Evolutionary conservation across 2,888 invertebrate genomes (phyloP), one percentile per base, ranked within the genome.

Genomic region (Neoscelio sp.): DNA sequence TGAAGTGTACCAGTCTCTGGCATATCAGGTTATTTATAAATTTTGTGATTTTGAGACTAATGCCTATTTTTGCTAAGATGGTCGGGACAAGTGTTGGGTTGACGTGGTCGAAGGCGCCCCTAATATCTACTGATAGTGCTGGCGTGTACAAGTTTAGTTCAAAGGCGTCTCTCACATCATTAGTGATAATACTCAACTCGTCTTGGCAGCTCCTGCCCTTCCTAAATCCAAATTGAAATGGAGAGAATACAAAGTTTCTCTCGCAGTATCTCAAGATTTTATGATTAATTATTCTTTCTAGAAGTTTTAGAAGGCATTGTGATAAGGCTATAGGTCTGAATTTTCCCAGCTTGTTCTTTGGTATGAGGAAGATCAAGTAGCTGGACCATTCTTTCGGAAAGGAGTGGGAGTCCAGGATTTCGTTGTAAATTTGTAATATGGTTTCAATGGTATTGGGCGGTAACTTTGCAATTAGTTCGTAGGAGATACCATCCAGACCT

Each of bases 291-390:
- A 64, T 20, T 48, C 20, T 33, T 48, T 64, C 62, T 2, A 64
- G 6, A 1, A 60, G 2, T 60, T 60, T 60, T 1, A 60, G 30
- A 5, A 60, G 15, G 20, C 60, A 46, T 3, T 44, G 46, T 4
- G 44, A 30, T 1, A 60, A 30, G 4, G 44, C 12, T 6, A 60
- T 60, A 0, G 62, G 62, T 2, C 62, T n/a, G 12, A 64, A 64
- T 13, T 64, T 64, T 35, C 33, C 46, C 2, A 35, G 2, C 15
- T 42, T 12, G 8, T 1, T 20, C 18, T 64, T 64, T 3, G 48
- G 62, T 3, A 64, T 46, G 6, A 64, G 12, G 8, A 48, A 48
- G 1, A 64, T 12, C 6, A 64, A 5, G 38, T 46, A 64, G 4
- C 48, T 12, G 17, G 1, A 7, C 62, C 62, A 64, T 10, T 40